These are phyloP conservation scores for Mixornis gularis DNA, from an alignment of 2,113 vertebrate genomes.

Conservation along the genomic window DNA sequence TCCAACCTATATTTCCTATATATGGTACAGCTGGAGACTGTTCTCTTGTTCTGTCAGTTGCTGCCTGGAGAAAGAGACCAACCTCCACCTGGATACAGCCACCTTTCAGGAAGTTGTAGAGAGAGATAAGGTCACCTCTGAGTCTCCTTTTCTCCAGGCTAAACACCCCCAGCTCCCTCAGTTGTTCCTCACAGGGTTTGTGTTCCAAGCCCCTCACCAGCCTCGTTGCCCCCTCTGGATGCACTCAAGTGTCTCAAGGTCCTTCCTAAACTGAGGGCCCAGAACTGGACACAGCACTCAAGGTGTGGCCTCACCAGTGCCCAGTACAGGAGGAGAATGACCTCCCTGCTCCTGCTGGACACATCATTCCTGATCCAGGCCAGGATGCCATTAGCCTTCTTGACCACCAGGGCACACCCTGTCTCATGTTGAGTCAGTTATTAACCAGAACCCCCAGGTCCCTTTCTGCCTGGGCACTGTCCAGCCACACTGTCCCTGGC, in stretches of 20 bases:
- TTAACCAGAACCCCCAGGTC: background rate
- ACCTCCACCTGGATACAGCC: accelerated
- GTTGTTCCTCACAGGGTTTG: accelerated
- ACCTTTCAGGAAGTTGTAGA: background rate
- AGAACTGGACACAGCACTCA: too few relatives aligned
- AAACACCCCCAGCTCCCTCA: background rate
- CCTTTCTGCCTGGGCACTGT: background rate
- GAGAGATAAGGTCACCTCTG: background rate
- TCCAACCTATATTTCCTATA: background rate
- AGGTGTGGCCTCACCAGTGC: background rate
- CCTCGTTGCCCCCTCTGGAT: background rate
- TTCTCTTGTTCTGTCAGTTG: accelerated
- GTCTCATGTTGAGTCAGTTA: background rate
- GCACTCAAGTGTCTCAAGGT: accelerated
- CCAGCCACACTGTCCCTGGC: accelerated
- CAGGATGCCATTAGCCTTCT: background rate
- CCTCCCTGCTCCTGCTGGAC: background rate
- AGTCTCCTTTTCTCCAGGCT: background rate
- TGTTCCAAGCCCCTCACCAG: background rate
- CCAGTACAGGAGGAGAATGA: accelerated
- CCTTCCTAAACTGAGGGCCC: background rate
- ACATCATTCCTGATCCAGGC: background rate
- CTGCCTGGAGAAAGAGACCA: background rate
- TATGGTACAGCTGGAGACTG: accelerated
- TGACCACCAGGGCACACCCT: background rate